phyloP scores from a whole-genome alignment of 1,140 invertebrate species.

The Micrasema minimum region DNA sequence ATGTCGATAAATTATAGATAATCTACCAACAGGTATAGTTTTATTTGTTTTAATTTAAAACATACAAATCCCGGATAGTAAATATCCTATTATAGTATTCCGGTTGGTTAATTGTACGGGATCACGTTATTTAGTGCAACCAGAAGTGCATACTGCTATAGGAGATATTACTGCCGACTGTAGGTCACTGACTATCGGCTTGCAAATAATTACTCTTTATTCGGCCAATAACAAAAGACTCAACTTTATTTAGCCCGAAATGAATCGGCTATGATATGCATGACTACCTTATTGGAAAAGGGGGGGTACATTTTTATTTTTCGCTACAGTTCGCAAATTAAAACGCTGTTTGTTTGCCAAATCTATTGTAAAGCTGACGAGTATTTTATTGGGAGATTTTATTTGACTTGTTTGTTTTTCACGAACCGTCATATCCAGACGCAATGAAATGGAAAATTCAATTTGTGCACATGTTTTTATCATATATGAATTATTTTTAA shows the following conservation, averaged over 20 bases:
- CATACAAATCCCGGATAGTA: too few species aligned
- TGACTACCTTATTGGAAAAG: slow-evolving; percentile 6
- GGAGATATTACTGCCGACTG: neutral
- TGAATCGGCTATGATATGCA: slow-evolving; percentile 22
- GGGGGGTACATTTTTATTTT: slow-evolving; percentile 18
- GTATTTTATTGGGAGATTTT: too few species aligned
- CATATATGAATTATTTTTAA: neutral
- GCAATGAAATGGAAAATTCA: slow-evolving; percentile 4
- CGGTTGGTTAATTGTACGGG: too few species aligned
- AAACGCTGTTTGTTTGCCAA: slow-evolving; percentile 23
- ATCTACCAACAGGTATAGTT: too few species aligned
- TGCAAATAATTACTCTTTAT: slow-evolving; percentile 24
- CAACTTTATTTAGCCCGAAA: slow-evolving; percentile 23
- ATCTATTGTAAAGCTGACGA: slow-evolving; percentile 1
- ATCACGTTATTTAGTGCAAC: too few species aligned
- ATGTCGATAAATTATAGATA: too few species aligned
- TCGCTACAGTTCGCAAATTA: slow-evolving; percentile 29
- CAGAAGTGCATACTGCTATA: too few species aligned
- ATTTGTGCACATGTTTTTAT: neutral
- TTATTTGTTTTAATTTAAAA: too few species aligned
- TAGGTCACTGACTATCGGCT: neutral
- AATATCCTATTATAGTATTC: too few species aligned
- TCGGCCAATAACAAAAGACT: slow-evolving; percentile 37
- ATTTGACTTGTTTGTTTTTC: neutral
- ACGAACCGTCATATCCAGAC: slow-evolving; percentile 4